These are phyloP conservation scores for Pangasius krempfi DNA, from an alignment of 2,797 vertebrate species.

Conservation along the genomic window DNA sequence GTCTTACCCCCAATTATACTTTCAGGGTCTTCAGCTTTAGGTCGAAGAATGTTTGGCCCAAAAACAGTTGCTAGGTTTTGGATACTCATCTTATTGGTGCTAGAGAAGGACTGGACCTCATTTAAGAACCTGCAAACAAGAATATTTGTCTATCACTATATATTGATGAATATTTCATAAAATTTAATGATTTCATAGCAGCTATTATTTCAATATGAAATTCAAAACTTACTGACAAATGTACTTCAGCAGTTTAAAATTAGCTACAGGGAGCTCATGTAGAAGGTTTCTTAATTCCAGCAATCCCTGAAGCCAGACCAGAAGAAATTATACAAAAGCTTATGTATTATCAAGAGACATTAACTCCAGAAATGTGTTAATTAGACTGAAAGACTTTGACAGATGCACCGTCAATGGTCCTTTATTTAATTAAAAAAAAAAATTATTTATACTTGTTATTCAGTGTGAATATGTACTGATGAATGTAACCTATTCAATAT, in stretches of 20 bases:
- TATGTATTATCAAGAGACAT: not conserved
- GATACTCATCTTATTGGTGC: slow-evolving; percentile 78
- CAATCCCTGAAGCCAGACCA: slow-evolving; percentile 66
- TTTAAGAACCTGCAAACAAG: slow-evolving; percentile 72
- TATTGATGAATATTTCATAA: not conserved
- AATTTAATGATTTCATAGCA: not conserved
- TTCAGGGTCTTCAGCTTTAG: slow-evolving; percentile 79
- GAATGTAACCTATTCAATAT: not conserved
- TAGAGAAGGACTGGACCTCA: slow-evolving; percentile 78
- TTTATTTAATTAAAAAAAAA: not conserved
- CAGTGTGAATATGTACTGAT: not conserved
- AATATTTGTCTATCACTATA: not conserved
- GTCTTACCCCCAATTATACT: slow-evolving; percentile 76
- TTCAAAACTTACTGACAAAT: slow-evolving; percentile 74
- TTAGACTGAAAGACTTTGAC: not conserved
- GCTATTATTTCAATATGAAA: not conserved
- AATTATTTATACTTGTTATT: not conserved
- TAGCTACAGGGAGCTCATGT: slow-evolving; percentile 75
- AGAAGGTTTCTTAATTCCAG: slow-evolving; percentile 72
- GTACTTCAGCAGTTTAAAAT: slow-evolving; percentile 80
- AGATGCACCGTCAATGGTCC: not conserved
- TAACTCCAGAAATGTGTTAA: not conserved
- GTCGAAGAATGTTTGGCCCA: slow-evolving; percentile 80
- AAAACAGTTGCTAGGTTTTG: slow-evolving; percentile 82
- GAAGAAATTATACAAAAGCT: not conserved